These are phyloP conservation scores for Aramus guarauna DNA, from an alignment of 2,113 vertebrate species.

Conservation along the genomic window DNA sequence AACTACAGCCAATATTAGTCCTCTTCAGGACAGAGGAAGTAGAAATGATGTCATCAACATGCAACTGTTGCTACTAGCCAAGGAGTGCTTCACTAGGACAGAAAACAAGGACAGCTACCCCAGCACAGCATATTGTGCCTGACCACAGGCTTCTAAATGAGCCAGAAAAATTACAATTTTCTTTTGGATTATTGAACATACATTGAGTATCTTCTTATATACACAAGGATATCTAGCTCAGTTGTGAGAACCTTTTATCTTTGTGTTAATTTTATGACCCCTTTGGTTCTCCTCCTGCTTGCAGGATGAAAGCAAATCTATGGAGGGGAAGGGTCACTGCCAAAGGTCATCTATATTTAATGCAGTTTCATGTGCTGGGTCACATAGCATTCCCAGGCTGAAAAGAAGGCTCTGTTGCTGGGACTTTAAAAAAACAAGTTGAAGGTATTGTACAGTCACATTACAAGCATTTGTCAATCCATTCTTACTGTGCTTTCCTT, in stretches of 20 bases:
- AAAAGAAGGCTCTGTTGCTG: not conserved
- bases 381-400: conserved; percentile 18
- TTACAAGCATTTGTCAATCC: not conserved
- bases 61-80: not conserved
- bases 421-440: not conserved
- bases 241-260: not conserved
- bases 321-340: not conserved
- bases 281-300: not conserved
- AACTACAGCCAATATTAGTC: not conserved
- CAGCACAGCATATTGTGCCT: not conserved
- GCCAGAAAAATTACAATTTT: not conserved
- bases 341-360: conserved; percentile 40
- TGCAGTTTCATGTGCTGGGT: conserved; percentile 8
- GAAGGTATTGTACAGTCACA: not conserved
- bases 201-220: not conserved
- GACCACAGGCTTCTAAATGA: not conserved
- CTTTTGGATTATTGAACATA: not conserved
- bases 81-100: not conserved
- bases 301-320: not conserved
- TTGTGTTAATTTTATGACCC: not conserved
- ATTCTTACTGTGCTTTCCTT: not conserved
- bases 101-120: not conserved
- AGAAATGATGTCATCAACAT: not conserved
- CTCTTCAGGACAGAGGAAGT: not conserved
- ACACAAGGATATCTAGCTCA: not conserved